phyloP scores from a whole-genome alignment of 23 tunicate genomes.

The Trididemnum miniatum region DNA sequence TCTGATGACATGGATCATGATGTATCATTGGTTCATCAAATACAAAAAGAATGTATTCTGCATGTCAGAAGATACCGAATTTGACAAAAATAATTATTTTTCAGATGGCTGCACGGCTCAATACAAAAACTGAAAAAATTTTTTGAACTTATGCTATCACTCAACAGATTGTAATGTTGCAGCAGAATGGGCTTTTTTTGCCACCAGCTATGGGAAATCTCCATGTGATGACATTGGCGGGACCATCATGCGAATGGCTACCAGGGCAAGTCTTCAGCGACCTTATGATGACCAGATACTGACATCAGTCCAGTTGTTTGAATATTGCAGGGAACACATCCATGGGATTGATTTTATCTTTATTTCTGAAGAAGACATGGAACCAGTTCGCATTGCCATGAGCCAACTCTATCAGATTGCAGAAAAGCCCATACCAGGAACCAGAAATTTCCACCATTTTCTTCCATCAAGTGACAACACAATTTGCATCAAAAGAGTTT shows the following conservation, averaged over 20 bases:
- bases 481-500: slow-evolving; percentile 29
- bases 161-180: slow-evolving; percentile 29
- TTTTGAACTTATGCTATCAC: slow-evolving; percentile 45
- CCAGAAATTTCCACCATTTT: slow-evolving; percentile 34
- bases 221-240: slow-evolving; percentile 35
- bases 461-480: slow-evolving; percentile 28
- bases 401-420: slow-evolving; percentile 10
- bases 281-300: slow-evolving; percentile 31
- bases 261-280: slow-evolving; percentile 37
- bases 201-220: slow-evolving; percentile 34
- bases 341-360: slow-evolving; percentile 27
- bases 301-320: slow-evolving; percentile 30
- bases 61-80: slow-evolving; percentile 24
- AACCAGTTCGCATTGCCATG: slow-evolving; percentile 19
- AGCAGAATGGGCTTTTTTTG: slow-evolving; percentile 43
- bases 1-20: slow-evolving; percentile 43
- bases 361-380: slow-evolving; percentile 25
- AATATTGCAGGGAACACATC: slow-evolving; percentile 18
- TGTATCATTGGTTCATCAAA: slow-evolving; percentile 34
- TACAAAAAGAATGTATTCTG: slow-evolving; percentile 34
- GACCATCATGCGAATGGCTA: slow-evolving; percentile 29
- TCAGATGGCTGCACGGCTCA: slow-evolving; percentile 57
- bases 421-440: slow-evolving; percentile 28
- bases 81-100: slow-evolving; percentile 30
- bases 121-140: slow-evolving; percentile 49